Conservation (phyloP, 2,113 vertebrate species). For the Eurystomus gularis region DNA sequence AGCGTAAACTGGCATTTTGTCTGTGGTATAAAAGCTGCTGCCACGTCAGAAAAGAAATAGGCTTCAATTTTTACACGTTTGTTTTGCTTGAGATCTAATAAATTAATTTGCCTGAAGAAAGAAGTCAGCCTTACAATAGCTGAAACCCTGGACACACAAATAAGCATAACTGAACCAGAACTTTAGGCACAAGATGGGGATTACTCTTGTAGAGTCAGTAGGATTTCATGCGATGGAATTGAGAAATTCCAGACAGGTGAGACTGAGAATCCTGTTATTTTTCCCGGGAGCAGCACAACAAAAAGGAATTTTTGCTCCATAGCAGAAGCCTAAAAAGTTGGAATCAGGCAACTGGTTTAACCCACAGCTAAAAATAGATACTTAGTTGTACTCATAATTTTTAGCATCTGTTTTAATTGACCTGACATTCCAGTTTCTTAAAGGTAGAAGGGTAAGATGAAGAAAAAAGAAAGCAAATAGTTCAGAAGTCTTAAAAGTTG, state of each 20-base stretch:
- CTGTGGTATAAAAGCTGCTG: neutral
- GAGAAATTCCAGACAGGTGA: neutral
- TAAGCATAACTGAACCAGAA: neutral
- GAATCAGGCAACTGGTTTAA: neutral
- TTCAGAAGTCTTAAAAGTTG: neutral
- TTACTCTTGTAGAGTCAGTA: neutral
- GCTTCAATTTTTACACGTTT: neutral
- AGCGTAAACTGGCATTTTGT: neutral
- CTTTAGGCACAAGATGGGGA: neutral
- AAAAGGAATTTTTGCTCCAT: neutral
- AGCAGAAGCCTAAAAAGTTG: neutral
- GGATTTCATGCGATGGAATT: neutral
- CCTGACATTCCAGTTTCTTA: neutral
- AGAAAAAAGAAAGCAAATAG: neutral
- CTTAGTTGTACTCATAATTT: neutral
- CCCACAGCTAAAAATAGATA: neutral
- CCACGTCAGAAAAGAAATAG: neutral
- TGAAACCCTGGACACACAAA: neutral
- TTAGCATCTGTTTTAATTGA: neutral
- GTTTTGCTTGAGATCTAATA: neutral
- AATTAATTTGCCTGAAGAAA: constrained; percentile 13
- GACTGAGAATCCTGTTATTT: neutral
- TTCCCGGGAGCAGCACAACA: neutral
- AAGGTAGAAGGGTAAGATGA: neutral
- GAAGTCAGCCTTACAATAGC: neutral